phyloP scores from a whole-genome alignment of 2,888 invertebrate genomes.

The Athrips mouffetella region DNA sequence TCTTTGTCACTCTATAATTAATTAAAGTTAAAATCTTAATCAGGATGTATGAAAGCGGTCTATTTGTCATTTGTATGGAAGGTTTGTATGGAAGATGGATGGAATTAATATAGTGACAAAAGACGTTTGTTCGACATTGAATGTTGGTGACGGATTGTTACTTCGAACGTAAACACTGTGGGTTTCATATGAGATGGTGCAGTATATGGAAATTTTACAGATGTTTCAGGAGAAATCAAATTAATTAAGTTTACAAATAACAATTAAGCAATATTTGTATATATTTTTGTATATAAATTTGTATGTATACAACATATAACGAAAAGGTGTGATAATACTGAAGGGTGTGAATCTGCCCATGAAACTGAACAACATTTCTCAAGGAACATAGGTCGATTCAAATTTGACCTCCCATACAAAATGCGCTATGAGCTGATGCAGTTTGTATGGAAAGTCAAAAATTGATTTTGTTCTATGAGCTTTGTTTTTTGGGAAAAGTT shows the following conservation, averaged over 20 bases:
- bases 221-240: slow-evolving; percentile 18
- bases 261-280: too few species aligned
- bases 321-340: too few species aligned
- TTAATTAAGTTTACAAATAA: background rate
- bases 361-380: too few species aligned
- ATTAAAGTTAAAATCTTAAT: slow-evolving; percentile 7
- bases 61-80: slow-evolving; percentile 9
- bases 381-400: too few species aligned
- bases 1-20: slow-evolving; percentile 1
- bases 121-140: slow-evolving; percentile 10
- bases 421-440: too few species aligned
- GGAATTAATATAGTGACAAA: slow-evolving; percentile 17
- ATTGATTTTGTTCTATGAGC: too few species aligned
- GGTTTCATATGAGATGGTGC: slow-evolving; percentile 10
- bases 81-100: slow-evolving; percentile 9
- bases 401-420: too few species aligned
- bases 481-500: too few species aligned
- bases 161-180: slow-evolving; percentile 12
- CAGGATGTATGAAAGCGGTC: slow-evolving; percentile 1
- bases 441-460: too few species aligned
- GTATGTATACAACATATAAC: too few species aligned
- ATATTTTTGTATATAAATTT: too few species aligned
- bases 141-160: slow-evolving; percentile 12
- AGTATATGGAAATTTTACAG: slow-evolving; percentile 29
- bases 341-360: too few species aligned